Base-by-base conservation (phyloP, 2,113 vertebrate genomes). In the Myxocyprinus asiaticus region DNA sequence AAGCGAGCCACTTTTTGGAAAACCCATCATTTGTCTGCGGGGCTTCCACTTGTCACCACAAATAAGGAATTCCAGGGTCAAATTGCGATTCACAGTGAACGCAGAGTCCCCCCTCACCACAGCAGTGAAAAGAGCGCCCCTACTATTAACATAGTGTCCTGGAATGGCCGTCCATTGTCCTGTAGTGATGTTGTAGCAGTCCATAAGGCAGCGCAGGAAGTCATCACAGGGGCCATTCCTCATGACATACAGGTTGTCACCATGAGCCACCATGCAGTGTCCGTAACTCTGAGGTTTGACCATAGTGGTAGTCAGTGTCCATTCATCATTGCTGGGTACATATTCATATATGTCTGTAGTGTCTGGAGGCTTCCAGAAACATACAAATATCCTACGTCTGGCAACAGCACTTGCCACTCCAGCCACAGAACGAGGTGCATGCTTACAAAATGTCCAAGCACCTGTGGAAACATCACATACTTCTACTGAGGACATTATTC, bases 241-340 rank as follows among this genome's bases (percentile, higher is more conserved):
- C 93, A 99, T 97, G 75, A 98, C 88, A 0, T 98, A 99, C 66
- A 99, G 91, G 48, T 94, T 94, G 89, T 98, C 95, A 0, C 93
- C 88, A 72, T 99, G 97, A 4, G 96, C 94, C 64, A 96, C 95
- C 97, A 98, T 98, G 81, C 94, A 97, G 83, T 98, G 97, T 15
- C 97, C 97, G 0, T 99, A 99, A 88, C 97, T 99, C 85, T 96
- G 96, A 3, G 90, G 86, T 65, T 90, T 87, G 70, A 92, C 93
- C 87, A 98, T 90, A 3, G 96, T 95, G 0, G 97, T 95, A 78
- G 91, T 73, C 0, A 94, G 91, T 5, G 86, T 90, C 97, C 97
- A 97, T 0, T 42, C 47, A 0, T 98, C 94, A 2, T 12, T 84
- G 7, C 0, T 80, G 0, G 86, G 90, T 4, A 88, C 14, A 0